Evolutionary conservation across 2,797 vertebrate genomes (phyloP).

Genomic region (Enteromius fasciolatus): DNA sequence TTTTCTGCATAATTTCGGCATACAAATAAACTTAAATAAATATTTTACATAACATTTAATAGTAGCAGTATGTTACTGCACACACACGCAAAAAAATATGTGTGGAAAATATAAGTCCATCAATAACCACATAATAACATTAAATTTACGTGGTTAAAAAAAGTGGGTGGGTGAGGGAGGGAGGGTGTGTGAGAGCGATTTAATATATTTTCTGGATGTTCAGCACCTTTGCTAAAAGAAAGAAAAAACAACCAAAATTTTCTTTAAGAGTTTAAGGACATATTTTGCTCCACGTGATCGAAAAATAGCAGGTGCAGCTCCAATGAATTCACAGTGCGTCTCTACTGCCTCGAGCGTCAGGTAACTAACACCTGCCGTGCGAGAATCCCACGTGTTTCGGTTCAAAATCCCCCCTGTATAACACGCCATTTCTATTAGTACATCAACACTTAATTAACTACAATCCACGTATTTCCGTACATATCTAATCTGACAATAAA

Average conservation of each 20-base stretch:
- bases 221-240: neutral
- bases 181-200: neutral
- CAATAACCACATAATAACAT: neutral
- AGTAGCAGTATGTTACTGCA: neutral
- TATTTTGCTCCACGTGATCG: neutral
- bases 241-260: neutral
- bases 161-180: too few relatives aligned
- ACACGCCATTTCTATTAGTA: neutral
- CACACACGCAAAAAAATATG: neutral
- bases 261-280: neutral
- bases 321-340: neutral
- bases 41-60: neutral
- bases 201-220: neutral
- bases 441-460: neutral
- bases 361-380: slow-evolving; percentile 37
- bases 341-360: slow-evolving; percentile 30
- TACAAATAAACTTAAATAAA: neutral
- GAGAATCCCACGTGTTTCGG: neutral
- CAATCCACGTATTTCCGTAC: neutral
- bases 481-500: neutral
- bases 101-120: neutral
- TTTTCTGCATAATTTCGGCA: neutral
- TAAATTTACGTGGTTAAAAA: neutral
- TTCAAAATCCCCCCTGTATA: neutral
- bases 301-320: neutral